phyloP scores from a whole-genome alignment of 2,888 invertebrate genomes.

The Auanema freiburgensis region DNA sequence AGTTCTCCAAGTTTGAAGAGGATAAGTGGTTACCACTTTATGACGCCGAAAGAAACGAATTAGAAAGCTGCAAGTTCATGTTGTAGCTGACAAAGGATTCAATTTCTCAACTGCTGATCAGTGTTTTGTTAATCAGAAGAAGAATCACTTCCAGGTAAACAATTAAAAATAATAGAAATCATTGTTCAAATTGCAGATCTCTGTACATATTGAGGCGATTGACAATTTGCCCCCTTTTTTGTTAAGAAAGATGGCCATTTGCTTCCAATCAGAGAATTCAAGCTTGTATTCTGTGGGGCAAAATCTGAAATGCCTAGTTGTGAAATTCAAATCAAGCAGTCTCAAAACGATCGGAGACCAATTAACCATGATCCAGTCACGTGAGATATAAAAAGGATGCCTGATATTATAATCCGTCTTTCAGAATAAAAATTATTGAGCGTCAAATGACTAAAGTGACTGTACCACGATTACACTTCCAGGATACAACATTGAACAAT shows the following conservation, averaged over 20 bases:
- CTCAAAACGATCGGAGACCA: constrained; percentile 95
- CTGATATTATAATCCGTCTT: background rate
- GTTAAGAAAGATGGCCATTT: constrained; percentile 71
- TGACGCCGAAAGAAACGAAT: constrained; percentile 43
- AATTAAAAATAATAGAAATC: background rate
- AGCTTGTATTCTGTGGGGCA: constrained; percentile 92
- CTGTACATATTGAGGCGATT: constrained; percentile 64
- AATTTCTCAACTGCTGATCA: constrained; percentile 96
- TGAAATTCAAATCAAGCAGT: constrained; percentile 92
- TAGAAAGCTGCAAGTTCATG: constrained; percentile 70
- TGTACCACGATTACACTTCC: constrained; percentile 93
- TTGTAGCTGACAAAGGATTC: constrained; percentile 98
- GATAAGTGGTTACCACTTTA: constrained; percentile 56
- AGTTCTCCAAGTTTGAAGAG: constrained; percentile 54
- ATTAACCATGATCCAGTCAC: constrained; percentile 66
- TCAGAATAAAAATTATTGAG: constrained; percentile 15
- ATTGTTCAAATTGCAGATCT: constrained; percentile 35
- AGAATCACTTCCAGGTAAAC: constrained; percentile 88
- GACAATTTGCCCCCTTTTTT: constrained; percentile 65
- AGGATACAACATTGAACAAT: constrained; percentile 96
- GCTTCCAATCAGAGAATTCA: constrained; percentile 88
- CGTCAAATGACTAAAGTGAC: constrained; percentile 89
- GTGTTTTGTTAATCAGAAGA: constrained; percentile 98
- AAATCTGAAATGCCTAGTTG: constrained; percentile 92
- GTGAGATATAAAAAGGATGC: constrained; percentile 23